Evolutionary conservation across 2,888 invertebrate genomes (phyloP), one percentile per base, ranked within the genome.

Genomic region (Crepidodera aurea): DNA sequence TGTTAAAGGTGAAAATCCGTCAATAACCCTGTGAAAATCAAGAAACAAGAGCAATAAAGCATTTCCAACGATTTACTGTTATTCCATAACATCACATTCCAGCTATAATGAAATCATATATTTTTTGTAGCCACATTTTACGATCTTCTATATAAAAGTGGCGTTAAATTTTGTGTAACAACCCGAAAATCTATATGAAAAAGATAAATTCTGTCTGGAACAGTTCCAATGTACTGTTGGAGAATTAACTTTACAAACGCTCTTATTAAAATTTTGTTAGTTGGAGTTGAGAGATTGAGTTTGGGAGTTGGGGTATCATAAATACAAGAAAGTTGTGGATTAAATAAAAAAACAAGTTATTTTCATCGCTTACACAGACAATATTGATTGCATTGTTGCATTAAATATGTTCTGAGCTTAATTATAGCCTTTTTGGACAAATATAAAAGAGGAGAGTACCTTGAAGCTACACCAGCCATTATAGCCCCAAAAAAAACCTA

Each of bases 41-140:
- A 53, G 39, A 53, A 53, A 53, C 53, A 53, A 53, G 7, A 15
- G 13, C 37, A 39, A 40, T 39, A 53, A 39, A 39, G 40, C 13
- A 53, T 53, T 39, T 40, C 25, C 13, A 22, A 53, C 39, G 53
- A 53, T 53, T 53, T 53, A 53, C 39, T 19, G 39, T n/a, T 19
- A 48, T 51, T 51, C 37, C 22, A 18, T 34, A 51, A 16, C 37
- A 37, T 51, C 51, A 51, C 37, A 37, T 51, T 51, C 22, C 37
- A 13, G 16, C 25, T 53, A 15, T 53, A 53, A 53, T 39, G 53
- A 53, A 53, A 53, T 53, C 53, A 25, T 53, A 53, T 53, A 25
- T 53, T 53, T 53, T 53, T 53, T 25, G 25, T 22, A 1, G 22
- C n/a, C 22, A 12, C 25, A 27, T 53, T 53, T 39, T 39, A 53